These are phyloP conservation scores for Ondatra zibethicus DNA, from an alignment of 2,113 vertebrate genomes.

Conservation along the genomic window DNA sequence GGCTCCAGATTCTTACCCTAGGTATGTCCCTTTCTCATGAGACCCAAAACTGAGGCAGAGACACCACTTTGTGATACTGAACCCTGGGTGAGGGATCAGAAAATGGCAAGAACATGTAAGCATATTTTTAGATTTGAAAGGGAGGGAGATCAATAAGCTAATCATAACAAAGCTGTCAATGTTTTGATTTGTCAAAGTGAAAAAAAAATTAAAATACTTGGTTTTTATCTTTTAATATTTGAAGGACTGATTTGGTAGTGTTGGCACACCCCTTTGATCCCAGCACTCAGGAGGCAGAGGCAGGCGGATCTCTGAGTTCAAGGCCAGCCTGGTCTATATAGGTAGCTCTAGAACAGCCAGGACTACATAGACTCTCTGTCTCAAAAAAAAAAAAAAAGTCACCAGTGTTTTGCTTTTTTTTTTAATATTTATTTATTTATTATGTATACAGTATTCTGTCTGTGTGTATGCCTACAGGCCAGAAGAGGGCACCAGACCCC, in stretches of 20 bases:
- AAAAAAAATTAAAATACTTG: neutral
- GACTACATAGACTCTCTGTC: neutral
- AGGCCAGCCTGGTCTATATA: neutral
- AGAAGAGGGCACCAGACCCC: too few relatives aligned
- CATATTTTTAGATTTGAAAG: neutral
- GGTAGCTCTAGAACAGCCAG: neutral
- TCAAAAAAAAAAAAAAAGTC: constrained; percentile 27
- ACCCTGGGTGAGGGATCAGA: neutral
- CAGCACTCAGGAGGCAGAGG: neutral
- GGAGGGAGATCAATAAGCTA: neutral
- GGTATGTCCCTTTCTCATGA: neutral
- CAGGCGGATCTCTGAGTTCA: neutral
- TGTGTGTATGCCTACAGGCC: too few relatives aligned
- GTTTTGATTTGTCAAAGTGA: constrained; percentile 11
- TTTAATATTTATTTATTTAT: too few relatives aligned
- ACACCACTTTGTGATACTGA: neutral
- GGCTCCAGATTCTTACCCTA: neutral
- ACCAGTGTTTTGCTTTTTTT: neutral
- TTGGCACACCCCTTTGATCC: neutral
- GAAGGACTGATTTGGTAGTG: neutral
- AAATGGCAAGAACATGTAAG: neutral
- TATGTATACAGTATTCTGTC: too few relatives aligned
- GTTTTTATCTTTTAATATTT: neutral
- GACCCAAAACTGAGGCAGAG: neutral
- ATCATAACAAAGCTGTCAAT: neutral